Evolutionary conservation across 2,113 vertebrate species (phyloP).

Genomic region (Grus americana): DNA sequence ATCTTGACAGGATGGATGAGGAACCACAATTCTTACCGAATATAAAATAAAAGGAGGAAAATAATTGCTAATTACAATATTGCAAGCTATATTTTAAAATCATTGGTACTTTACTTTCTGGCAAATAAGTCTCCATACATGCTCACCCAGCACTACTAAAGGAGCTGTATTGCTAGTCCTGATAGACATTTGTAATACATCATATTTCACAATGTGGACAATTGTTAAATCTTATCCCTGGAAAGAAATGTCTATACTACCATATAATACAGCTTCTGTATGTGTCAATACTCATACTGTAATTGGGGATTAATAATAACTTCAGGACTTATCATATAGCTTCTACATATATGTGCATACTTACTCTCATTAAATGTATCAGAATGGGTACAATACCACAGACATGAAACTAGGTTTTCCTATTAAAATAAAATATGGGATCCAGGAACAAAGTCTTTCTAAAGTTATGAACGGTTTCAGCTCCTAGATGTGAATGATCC

Average conservation of each 20-base stretch:
- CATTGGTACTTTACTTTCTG: conserved; percentile 23
- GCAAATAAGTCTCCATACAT: conserved; percentile 2
- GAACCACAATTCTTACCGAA: conserved; percentile 11
- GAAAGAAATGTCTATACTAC: conserved; percentile 15
- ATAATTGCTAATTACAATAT: conserved; percentile 20
- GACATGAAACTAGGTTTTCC: neutral
- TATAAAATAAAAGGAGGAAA: conserved; percentile 9
- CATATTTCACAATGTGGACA: conserved; percentile 36
- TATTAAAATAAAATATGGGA: neutral
- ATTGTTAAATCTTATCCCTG: conserved; percentile 44
- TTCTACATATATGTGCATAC: neutral
- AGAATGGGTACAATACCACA: neutral
- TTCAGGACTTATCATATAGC: neutral
- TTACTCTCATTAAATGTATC: neutral
- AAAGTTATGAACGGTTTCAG: neutral
- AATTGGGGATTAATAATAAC: neutral
- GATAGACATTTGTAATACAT: conserved; percentile 18
- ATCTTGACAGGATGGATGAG: neutral
- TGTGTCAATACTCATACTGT: neutral
- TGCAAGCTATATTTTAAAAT: conserved; percentile 49
- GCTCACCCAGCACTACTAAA: conserved; percentile 8
- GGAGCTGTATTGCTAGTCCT: neutral
- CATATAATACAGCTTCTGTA: neutral
- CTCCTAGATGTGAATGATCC: neutral
- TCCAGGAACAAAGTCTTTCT: neutral